These are phyloP conservation scores for Hemithea aestivaria DNA, from an alignment of 2,888 invertebrate species.

Conservation along the genomic window DNA sequence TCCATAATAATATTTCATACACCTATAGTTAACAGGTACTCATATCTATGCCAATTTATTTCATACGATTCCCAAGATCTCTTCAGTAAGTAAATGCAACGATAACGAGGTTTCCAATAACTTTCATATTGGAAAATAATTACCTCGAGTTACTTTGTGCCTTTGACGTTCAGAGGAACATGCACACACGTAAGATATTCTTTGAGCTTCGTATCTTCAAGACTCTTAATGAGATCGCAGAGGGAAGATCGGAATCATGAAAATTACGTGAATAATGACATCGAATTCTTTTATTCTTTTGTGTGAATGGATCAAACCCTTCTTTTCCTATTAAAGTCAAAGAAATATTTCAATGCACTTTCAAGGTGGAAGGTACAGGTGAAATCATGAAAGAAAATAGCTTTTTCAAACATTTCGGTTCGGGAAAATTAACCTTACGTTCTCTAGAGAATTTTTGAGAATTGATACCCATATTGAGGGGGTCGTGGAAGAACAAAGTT, in stretches of 20 bases:
- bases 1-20: too few relatives aligned
- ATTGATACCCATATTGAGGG: too few relatives aligned
- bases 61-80: too few relatives aligned
- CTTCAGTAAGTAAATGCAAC: too few relatives aligned
- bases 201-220: background rate
- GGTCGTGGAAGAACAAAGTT: too few relatives aligned
- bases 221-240: conserved; percentile 9
- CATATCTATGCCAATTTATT: too few relatives aligned
- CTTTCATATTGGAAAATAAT: conserved; percentile 8
- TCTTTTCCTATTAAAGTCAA: conserved; percentile 5
- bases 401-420: too few relatives aligned
- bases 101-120: background rate
- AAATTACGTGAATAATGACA: conserved; percentile 10
- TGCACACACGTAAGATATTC: conserved; percentile 1
- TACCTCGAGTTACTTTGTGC: conserved; percentile 10
- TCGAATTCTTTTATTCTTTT: conserved; percentile 7
- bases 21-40: too few relatives aligned
- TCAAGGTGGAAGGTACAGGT: background rate
- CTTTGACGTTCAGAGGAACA: conserved; percentile 4
- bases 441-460: too few relatives aligned
- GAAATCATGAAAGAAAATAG: too few relatives aligned
- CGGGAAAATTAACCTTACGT: too few relatives aligned
- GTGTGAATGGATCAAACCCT: conserved; percentile 11
- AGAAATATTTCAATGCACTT: background rate
- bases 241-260: conserved; percentile 4